Base-by-base conservation (phyloP, 2,797 vertebrate species). In the Denticeps clupeoides region DNA sequence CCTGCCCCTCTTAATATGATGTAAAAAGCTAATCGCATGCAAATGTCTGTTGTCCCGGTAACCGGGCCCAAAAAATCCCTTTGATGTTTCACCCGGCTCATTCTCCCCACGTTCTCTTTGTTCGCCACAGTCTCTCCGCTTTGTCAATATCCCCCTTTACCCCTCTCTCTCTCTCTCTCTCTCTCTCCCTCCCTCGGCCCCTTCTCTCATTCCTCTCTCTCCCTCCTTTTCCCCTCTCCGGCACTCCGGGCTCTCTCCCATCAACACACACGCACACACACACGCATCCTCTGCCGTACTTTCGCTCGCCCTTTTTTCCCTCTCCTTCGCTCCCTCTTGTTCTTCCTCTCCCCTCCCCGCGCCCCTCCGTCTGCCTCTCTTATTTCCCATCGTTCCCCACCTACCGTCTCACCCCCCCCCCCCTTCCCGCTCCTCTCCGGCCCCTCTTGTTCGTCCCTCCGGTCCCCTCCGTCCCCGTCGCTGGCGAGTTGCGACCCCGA, bases 1-100 rank as follows among this genome's bases (percentile, higher is more conserved):
- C 78, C 70, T 69, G 76, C 75, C 78, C 77, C 78, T 72, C 78
- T 80, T 83, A 84, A 85, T 83, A 84, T 84, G 80, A 86, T 86
- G 83, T 86, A 86, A 84, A 84, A 84, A 84, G 81, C 82, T 85
- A 86, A 86, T 85, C 82, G 78, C 82, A 86, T 86, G 83, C 83
- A 85, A 86, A 86, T 86, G 81, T 84, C 82, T 86, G 83, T 86
- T 84, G 83, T 85, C 83, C 82, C 82, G 83, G 83, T 84, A 86
- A 85, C 83, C 77, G 70, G 82, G 77, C 75, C 76, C 79, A 75
- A 86, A 84, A 86, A 84, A 86, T 84, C 81, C 81, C 81, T 86
- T 86, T 86, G 83, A 86, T 83, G 83, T 86, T 83, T 80, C 80
- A 82, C 81, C 78, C 81, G 73, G 78, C 77, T 82, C 82, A 82